These are phyloP conservation scores for Prosapia bicincta DNA, from an alignment of 2,888 invertebrate genomes.

Conservation along the genomic window DNA sequence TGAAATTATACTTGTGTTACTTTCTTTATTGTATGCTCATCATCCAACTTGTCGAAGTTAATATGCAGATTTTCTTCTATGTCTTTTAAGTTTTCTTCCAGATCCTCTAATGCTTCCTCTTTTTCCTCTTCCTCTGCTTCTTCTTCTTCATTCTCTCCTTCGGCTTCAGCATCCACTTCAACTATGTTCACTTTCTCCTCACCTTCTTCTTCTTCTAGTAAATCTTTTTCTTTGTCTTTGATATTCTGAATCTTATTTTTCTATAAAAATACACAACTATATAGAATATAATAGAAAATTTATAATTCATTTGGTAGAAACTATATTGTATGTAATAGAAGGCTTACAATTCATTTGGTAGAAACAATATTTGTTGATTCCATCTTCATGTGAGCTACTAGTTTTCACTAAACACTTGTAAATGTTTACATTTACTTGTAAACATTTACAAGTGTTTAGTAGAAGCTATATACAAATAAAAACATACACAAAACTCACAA, in stretches of 20 bases:
- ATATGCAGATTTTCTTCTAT: not conserved
- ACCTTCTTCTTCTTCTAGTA: slow-evolving; percentile 42
- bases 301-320: not conserved
- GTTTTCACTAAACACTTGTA: no score
- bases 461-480: no score
- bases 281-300: not conserved
- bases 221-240: not conserved
- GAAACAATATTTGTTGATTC: no score
- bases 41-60: not conserved
- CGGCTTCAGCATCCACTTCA: slow-evolving; percentile 4
- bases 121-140: not conserved
- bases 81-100: not conserved
- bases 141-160: slow-evolving; percentile 1
- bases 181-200: not conserved
- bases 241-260: not conserved
- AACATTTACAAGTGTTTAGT: no score
- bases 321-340: no score
- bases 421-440: no score
- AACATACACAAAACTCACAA: no score
- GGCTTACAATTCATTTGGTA: no score
- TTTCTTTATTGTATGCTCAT: not conserved
- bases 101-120: slow-evolving; percentile 4
- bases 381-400: no score
- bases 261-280: not conserved
- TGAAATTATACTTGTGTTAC: no score